Evolutionary conservation across 2,888 invertebrate genomes (phyloP).

Genomic region (Tanytarsus gracilentus): DNA sequence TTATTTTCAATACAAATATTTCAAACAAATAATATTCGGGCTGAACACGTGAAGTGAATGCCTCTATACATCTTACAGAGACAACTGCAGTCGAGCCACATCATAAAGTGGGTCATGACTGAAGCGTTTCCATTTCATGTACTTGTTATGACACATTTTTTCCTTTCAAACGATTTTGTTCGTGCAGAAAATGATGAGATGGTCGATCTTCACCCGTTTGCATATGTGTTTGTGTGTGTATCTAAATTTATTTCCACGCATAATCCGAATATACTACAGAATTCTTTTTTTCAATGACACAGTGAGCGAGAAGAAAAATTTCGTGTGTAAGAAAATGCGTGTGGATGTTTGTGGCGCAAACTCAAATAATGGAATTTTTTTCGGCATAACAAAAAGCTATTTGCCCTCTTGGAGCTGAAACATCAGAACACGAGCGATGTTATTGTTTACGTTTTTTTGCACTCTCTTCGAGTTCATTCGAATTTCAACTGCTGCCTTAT

Average conservation of each 20-base stretch:
- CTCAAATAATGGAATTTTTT: background rate
- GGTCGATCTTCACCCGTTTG: too few species aligned
- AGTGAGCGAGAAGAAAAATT: too few species aligned
- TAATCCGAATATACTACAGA: too few species aligned
- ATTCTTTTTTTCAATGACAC: too few species aligned
- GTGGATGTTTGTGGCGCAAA: background rate
- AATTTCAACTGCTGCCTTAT: background rate
- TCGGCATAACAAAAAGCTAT: background rate
- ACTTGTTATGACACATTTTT: constrained; percentile 24
- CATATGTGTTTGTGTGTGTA: too few species aligned
- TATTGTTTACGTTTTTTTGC: background rate
- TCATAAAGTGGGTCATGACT: constrained; percentile 22
- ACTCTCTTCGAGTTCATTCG: background rate
- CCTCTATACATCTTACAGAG: too few species aligned
- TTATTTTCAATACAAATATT: constrained; percentile 1
- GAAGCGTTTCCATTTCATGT: constrained; percentile 22
- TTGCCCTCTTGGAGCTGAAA: background rate
- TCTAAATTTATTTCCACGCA: too few species aligned
- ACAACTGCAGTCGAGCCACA: background rate
- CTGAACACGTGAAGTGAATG: too few species aligned
- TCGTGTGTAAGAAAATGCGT: background rate
- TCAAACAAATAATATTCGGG: constrained; percentile 1
- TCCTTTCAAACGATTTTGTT: background rate
- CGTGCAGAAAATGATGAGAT: too few species aligned
- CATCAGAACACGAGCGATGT: background rate